Conservation (phyloP, 2,797 vertebrate genomes). For the Crenuchus spilurus region DNA sequence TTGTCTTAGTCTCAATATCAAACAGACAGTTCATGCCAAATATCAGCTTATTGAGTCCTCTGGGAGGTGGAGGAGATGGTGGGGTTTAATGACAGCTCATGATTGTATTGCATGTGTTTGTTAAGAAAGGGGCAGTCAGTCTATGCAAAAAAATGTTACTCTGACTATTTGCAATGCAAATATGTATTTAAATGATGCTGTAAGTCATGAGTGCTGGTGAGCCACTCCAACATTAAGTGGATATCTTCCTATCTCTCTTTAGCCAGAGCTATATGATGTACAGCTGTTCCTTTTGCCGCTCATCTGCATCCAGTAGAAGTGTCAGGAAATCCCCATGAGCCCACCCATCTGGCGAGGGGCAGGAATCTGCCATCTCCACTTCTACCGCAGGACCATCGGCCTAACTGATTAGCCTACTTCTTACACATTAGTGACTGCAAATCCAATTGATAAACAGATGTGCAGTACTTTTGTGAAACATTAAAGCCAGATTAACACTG, state of each 20-base stretch:
- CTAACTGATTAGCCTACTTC: neutral
- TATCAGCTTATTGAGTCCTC: too few species aligned
- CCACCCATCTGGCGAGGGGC: neutral
- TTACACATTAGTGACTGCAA: too few species aligned
- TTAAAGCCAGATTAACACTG: too few species aligned
- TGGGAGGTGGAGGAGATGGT: too few species aligned
- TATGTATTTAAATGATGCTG: neutral
- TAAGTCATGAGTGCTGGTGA: slow-evolving; percentile 23
- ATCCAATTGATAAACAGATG: too few species aligned
- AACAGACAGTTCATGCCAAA: too few species aligned
- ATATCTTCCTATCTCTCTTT: slow-evolving; percentile 3
- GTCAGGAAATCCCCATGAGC: neutral
- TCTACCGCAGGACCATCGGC: neutral
- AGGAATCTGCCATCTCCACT: neutral
- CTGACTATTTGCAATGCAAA: slow-evolving; percentile 15
- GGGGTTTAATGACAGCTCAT: too few species aligned
- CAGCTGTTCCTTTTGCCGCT: neutral
- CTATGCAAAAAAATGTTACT: neutral
- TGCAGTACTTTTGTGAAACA: too few species aligned
- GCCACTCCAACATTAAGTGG: slow-evolving; percentile 11
- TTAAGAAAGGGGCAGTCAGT: neutral
- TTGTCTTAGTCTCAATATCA: slow-evolving; percentile 3
- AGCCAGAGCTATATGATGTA: neutral
- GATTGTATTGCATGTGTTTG: neutral
- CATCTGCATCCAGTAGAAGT: neutral